Evolutionary conservation across 2,113 vertebrate species (phyloP), one percentile per base, ranked within the genome.

Genomic region (Morone saxatilis): DNA sequence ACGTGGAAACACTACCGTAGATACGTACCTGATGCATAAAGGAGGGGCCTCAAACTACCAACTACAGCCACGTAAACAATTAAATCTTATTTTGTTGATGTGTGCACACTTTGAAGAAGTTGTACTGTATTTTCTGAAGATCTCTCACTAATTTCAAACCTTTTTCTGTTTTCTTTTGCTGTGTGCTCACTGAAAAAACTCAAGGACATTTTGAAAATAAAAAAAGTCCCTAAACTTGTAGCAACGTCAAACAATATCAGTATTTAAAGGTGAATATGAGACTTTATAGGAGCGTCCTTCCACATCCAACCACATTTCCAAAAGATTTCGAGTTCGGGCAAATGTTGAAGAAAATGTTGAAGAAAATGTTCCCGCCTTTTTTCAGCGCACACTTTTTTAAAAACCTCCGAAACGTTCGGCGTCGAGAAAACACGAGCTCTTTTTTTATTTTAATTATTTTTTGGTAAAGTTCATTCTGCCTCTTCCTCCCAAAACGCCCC

Each of bases 381-480:
- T 53, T 25, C 69, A 70, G 84, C 0, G 13, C 41, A 53, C 75
- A 53, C 61, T 65, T 45, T 45, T 61, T 53, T 0, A 6, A 61
- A 5, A 76, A 78, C 61, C 68, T 73, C 48, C 12, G 20, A 63
- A 80, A 69, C 41, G 50, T 83, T 78, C 1, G 16, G 31, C 72
- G 68, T 85, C 0, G 57, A 81, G 77, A 89, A 88, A 78, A 89
- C 80, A 1, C 76, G 76, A 88, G 75, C 83, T 31, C 31, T 31
- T 31, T 31, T 31, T 31, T 25, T 25, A 25, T 1, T 25, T 25
- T n/a, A n/a, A n/a, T n/a, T 25, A 25, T 87, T 81, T 87, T 65
- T 85, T 66, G 95, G 95, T 94, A 94, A 93, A 96, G 91, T 96
- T 95, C 94, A 83, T 94, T 95, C 94, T 91, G 92, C 94, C 91